These are phyloP conservation scores for Aspidiotus rigidus DNA, from an alignment of 2,888 invertebrate species.

Conservation along the genomic window DNA sequence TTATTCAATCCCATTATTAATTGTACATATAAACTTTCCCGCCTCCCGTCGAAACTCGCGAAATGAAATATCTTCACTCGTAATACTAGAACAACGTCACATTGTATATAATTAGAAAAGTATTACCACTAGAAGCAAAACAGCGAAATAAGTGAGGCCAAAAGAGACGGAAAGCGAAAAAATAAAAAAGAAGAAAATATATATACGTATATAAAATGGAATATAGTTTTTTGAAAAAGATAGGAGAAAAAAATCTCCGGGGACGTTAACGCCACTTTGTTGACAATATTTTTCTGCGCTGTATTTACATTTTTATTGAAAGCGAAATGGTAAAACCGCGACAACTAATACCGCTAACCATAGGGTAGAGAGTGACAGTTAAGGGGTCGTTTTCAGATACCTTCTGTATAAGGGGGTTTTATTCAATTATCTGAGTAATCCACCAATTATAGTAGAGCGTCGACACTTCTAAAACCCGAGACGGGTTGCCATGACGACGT, in stretches of 20 bases:
- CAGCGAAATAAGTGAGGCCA: too few relatives aligned
- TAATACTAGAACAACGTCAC: too few relatives aligned
- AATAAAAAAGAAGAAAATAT: background rate
- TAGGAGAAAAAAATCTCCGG: constrained; percentile 25
- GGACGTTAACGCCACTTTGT: constrained; percentile 34
- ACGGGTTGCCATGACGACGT: constrained; percentile 30
- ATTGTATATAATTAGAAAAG: too few relatives aligned
- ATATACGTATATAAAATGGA: background rate
- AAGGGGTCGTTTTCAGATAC: constrained; percentile 33
- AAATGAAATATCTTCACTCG: too few relatives aligned
- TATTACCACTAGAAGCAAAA: too few relatives aligned
- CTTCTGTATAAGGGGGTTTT: constrained; percentile 34
- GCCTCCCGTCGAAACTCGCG: too few relatives aligned
- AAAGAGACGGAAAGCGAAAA: background rate
- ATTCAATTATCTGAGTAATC: constrained; percentile 41
- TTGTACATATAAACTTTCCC: too few relatives aligned
- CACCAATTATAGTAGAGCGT: constrained; percentile 38
- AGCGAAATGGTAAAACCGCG: constrained; percentile 33
- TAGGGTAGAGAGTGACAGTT: constrained; percentile 33
- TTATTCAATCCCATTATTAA: too few relatives aligned
- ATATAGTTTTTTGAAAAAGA: constrained; percentile 8
- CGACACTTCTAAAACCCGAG: constrained; percentile 33
- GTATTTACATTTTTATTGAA: constrained; percentile 35
- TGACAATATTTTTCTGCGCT: constrained; percentile 34
- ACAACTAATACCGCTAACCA: constrained; percentile 32